Base-by-base conservation (phyloP, 2,113 vertebrate genomes). In the Lamprologus callipterus region DNA sequence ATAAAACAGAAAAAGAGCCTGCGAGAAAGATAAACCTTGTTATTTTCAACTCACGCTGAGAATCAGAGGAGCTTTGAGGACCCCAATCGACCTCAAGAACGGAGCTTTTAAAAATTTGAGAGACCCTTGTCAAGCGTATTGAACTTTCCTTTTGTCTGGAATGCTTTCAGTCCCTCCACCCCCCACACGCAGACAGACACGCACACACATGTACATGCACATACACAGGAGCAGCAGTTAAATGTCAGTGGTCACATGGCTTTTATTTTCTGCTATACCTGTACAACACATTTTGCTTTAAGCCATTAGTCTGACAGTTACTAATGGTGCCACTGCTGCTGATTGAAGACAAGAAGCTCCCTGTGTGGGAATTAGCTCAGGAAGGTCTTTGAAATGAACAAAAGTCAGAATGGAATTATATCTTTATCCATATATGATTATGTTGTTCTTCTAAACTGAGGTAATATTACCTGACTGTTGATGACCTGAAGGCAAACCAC, bases 1-100 rank as follows among this genome's bases (percentile, higher is more conserved):
- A 68, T 87, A 63, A 86, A 82, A 78, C 68, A 63, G 80, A 93
- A 84, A 54, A 63, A 60, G 51, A 53, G 65, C 19, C 49, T 60
- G 45, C 7, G 14, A 85, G 60, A 80, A 88, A 91, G 81, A 92
- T 87, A 85, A 93, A 90, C 60, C 93, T 94, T 94, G 93, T 94
- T 94, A 94, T 95, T 95, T 95, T 86, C 82, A 83, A 31, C 89
- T 92, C 93, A 92, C 86, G 92, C 90, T 80, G 92, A 83, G 91
- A 94, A 87, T 28, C 80, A 81, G 83, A 85, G 11, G 85, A 82
- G 86, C 85, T 93, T 80, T 80, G 68, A 89, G 79, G 87, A 86
- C 86, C 87, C 85, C 79, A 65, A 78, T 91, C 58, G 42, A 92
- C 89, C 86, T 63, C 16, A 28, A 58, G 60, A 89, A 87, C 0